Evolutionary conservation across 2,888 invertebrate species (phyloP).

Genomic region (Falcaria lacertinaria): DNA sequence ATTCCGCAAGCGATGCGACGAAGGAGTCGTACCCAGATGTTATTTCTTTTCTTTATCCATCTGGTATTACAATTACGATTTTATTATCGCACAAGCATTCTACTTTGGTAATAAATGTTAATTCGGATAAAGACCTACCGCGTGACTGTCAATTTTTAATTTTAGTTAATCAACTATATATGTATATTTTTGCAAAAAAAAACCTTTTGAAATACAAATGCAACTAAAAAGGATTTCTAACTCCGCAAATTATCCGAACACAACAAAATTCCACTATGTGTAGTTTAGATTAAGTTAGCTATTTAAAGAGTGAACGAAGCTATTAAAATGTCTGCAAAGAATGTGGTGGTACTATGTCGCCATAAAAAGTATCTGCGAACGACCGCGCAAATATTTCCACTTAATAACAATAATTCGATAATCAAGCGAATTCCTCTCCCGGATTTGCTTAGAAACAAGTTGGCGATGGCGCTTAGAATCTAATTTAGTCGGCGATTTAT

Average conservation of each 20-base stretch:
- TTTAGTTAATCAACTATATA: too few species aligned
- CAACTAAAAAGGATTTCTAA: too few species aligned
- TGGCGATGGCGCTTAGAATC: conserved; percentile 40
- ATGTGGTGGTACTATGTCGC: background rate
- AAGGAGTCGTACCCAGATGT: conserved; percentile 40
- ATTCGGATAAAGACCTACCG: background rate
- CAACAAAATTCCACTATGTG: too few species aligned
- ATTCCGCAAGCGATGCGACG: conserved; percentile 48
- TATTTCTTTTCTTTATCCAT: conserved; percentile 30
- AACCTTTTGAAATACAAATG: too few species aligned
- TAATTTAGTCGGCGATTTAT: conserved; percentile 48
- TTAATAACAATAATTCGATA: background rate
- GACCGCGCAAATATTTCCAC: background rate
- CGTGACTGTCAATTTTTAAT: background rate
- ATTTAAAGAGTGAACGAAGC: background rate
- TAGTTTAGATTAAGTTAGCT: too few species aligned
- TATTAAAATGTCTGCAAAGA: background rate
- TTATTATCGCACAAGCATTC: background rate
- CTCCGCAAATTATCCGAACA: too few species aligned
- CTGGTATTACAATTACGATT: conserved; percentile 17
- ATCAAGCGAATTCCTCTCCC: conserved; percentile 8
- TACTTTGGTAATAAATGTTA: background rate
- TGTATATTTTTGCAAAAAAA: too few species aligned
- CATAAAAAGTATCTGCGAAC: background rate
- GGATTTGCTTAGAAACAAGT: conserved; percentile 41